Conservation (phyloP, 1,140 invertebrate species). For the Drosophila bocki region DNA sequence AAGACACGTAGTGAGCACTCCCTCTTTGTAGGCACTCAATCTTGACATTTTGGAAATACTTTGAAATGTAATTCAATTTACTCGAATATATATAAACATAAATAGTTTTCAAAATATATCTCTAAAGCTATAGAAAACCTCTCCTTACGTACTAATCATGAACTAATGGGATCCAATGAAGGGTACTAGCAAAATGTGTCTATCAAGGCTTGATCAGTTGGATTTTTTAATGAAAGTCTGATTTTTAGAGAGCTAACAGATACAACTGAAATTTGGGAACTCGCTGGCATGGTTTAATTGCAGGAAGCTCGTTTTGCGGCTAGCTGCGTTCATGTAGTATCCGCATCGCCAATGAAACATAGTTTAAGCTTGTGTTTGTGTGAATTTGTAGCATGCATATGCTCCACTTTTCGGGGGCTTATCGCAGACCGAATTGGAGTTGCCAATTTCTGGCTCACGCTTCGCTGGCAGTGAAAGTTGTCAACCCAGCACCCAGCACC, state of each 20-base stretch:
- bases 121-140: not conserved
- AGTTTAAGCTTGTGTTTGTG: not conserved
- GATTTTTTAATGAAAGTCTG: not conserved
- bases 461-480: conserved; percentile 45
- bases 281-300: not conserved
- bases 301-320: conserved; percentile 3
- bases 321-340: not conserved
- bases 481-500: conserved; percentile 11
- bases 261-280: not conserved
- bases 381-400: not conserved
- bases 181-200: not conserved
- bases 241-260: not conserved
- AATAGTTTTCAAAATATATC: not conserved
- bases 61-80: too few relatives aligned
- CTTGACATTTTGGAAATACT: too few relatives aligned
- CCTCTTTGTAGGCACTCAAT: not conserved
- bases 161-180: not conserved
- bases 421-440: conserved; percentile 27
- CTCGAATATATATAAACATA: too few relatives aligned
- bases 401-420: conserved; percentile 28
- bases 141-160: too few relatives aligned
- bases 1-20: not conserved
- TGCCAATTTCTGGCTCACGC: conserved; percentile 45
- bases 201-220: not conserved
- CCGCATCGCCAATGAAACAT: not conserved